Evolutionary conservation across 2,113 vertebrate species (phyloP).

Genomic region (Thermophis baileyi): DNA sequence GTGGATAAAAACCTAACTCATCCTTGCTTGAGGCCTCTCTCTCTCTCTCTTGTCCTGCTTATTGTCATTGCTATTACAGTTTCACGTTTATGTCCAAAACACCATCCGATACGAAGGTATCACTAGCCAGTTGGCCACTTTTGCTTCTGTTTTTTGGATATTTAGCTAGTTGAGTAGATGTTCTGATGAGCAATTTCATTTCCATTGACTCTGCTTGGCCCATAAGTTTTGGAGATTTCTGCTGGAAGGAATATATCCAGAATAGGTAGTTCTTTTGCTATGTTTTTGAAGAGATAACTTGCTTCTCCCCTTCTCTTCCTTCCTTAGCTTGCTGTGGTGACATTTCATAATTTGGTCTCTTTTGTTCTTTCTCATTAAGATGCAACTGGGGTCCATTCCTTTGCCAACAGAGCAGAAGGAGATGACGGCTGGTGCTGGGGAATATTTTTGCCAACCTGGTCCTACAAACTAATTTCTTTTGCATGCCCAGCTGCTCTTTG

Average conservation of each 20-base stretch:
- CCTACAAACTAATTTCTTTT: background rate
- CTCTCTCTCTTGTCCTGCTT: background rate
- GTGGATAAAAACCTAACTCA: background rate
- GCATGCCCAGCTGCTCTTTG: constrained; percentile 5
- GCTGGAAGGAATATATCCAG: background rate
- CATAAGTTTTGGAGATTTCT: background rate
- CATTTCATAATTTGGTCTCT: background rate
- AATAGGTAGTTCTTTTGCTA: background rate
- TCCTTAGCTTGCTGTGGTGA: background rate
- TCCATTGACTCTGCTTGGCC: background rate
- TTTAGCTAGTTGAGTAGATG: constrained; percentile 6
- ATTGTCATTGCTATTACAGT: background rate
- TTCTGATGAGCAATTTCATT: constrained; percentile 12
- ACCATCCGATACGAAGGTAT: background rate
- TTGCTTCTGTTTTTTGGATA: constrained; percentile 20
- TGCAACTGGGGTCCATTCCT: background rate
- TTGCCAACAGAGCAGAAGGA: constrained; percentile 16
- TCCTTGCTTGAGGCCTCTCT: background rate
- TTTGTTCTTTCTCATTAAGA: background rate
- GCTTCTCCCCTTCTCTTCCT: background rate
- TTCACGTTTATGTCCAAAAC: background rate
- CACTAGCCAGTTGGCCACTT: constrained; percentile 1
- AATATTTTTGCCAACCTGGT: background rate
- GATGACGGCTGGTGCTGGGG: background rate
- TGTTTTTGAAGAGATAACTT: background rate